phyloP scores from a whole-genome alignment of 1,140 invertebrate genomes.

The Procambarus clarkii region DNA sequence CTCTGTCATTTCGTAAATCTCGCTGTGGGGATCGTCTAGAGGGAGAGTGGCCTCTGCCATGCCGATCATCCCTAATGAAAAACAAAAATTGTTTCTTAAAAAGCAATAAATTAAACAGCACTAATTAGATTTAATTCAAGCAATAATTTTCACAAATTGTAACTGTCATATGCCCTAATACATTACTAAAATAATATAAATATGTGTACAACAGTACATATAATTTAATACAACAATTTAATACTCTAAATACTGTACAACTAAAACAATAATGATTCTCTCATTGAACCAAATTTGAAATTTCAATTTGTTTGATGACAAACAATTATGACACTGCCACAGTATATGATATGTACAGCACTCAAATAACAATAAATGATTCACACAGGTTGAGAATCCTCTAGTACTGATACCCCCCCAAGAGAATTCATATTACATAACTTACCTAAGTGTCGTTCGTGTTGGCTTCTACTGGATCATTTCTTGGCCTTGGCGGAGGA shows the following conservation, averaged over 20 bases:
- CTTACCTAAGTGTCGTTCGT: conserved; percentile 35
- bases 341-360: too few relatives aligned
- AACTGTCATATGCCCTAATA: too few relatives aligned
- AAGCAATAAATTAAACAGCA: not conserved
- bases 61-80: conserved; percentile 46
- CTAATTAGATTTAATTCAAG: not conserved
- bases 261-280: too few relatives aligned
- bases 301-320: too few relatives aligned
- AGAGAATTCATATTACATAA: not conserved
- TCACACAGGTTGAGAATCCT: too few relatives aligned
- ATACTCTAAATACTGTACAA: too few relatives aligned
- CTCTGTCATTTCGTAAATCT: conserved; percentile 48
- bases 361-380: not conserved
- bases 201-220: too few relatives aligned
- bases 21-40: conserved; percentile 51
- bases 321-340: too few relatives aligned
- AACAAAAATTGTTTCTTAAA: conserved; percentile 10
- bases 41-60: conserved; percentile 59
- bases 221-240: too few relatives aligned
- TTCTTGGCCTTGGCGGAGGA: conserved; percentile 55
- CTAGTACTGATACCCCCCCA: not conserved
- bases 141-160: not conserved
- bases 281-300: too few relatives aligned
- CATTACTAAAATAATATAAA: too few relatives aligned
- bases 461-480: conserved; percentile 37